Evolutionary conservation across 1,140 invertebrate genomes (phyloP).

Genomic region (Mactra quadrangularis): DNA sequence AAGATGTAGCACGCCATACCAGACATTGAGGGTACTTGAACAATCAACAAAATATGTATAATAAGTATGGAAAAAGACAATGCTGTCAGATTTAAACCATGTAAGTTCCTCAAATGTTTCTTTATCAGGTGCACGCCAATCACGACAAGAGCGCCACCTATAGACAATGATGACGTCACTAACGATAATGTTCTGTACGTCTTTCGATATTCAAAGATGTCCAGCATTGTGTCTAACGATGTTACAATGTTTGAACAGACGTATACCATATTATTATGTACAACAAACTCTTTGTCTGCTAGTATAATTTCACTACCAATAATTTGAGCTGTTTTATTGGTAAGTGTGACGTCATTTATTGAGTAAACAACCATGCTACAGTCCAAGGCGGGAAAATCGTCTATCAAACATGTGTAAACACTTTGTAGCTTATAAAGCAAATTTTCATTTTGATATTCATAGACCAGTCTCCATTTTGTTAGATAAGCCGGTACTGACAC

Average conservation of each 20-base stretch:
- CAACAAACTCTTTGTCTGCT: background rate
- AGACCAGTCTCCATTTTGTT: background rate
- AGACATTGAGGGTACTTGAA: background rate
- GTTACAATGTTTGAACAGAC: conserved; percentile 10
- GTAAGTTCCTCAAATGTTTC: conserved; percentile 20
- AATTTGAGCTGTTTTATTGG: background rate
- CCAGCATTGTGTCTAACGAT: background rate
- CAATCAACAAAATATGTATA: conserved; percentile 23
- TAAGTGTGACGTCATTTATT: background rate
- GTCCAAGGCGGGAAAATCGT: background rate
- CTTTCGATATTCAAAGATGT: background rate
- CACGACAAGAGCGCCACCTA: background rate
- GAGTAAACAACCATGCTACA: conserved; percentile 13
- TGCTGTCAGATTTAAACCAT: conserved; percentile 33
- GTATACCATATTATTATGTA: conserved; percentile 5
- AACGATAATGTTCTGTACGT: conserved; percentile 1
- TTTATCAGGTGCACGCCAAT: background rate
- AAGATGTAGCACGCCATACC: background rate
- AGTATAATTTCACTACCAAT: background rate
- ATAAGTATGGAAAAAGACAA: conserved; percentile 11
- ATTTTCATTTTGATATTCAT: background rate
- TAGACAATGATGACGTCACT: conserved; percentile 25
- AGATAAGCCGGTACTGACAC: background rate
- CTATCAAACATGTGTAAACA: background rate
- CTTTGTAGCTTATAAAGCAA: background rate